Evolutionary conservation across 2,113 vertebrate genomes (phyloP), one percentile per base, ranked within the genome.

Genomic region (Cyanoderma ruficeps): DNA sequence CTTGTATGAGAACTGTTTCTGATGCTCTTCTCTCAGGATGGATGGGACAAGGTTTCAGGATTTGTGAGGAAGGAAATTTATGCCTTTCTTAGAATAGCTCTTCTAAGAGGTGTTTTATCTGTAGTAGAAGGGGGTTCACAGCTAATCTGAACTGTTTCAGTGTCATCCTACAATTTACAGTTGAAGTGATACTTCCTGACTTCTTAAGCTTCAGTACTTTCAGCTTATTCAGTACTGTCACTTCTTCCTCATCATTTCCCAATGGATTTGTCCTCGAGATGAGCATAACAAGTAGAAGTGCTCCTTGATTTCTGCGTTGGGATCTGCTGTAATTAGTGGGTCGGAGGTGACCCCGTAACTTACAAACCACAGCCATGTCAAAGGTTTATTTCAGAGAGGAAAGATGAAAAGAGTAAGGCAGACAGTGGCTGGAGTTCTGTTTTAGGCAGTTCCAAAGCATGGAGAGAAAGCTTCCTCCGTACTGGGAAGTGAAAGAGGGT

Each of bases 51-150:
- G 4, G 2, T 78, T 89, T 81, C 44, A 87, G 35, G n/a, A 86
- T 93, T 78, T 78, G 25, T 84, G 56, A 93, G 56, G 37, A 47
- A 81, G 35, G 42, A 94, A 91, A 96, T 93, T 59, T 55, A 91
- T 35, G 20, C 35, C 16, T 94, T 80, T 77, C 42, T 76, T 87
- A 75, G 60, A 90, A 81, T 18, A 84, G 39, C 35, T 92, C 35
- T 83, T 81, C 71, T 86, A 81, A 83, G 35, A 82, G 52, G 10
- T 72, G 12, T 70, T 90, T 83, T 81, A 80, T 57, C n/a, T 83
- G 9, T 39, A 67, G n/a, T 27, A 87, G 50, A 47, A 77, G 41
- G 46, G 60, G 42, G 4, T 27, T 65, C 46, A 61, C n/a, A 63
- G 81, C n/a, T 86, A 77, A 74, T 63, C n/a, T 7, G 27, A 72